Evolutionary conservation across 2,888 invertebrate genomes (phyloP).

Genomic region (Anorthoa munda): DNA sequence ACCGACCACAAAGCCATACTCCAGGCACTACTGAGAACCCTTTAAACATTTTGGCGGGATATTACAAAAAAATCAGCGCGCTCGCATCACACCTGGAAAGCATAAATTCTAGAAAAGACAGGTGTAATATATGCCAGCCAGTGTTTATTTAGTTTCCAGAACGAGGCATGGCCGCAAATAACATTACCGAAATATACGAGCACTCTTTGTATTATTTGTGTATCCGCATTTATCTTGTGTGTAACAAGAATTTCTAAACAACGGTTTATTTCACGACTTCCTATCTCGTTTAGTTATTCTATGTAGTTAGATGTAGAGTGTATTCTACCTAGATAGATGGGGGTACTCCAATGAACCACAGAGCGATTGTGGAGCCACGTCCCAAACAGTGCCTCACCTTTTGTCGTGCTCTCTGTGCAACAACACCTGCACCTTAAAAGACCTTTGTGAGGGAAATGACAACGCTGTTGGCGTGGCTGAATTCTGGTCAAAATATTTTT

Average conservation of each 20-base stretch:
- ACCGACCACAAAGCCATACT: neutral
- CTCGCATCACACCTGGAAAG: conserved; percentile 26
- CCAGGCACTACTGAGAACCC: neutral
- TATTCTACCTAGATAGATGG: too few relatives aligned
- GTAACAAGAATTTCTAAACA: conserved; percentile 30
- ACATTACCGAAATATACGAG: conserved; percentile 41
- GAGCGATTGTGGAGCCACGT: too few relatives aligned
- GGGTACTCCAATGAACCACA: too few relatives aligned
- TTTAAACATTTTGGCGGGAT: neutral
- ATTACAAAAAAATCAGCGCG: conserved; percentile 1
- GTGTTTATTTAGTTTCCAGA: conserved; percentile 42
- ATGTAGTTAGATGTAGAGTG: too few relatives aligned
- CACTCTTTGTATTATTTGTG: conserved; percentile 37
- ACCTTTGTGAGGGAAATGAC: too few relatives aligned
- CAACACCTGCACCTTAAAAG: too few relatives aligned
- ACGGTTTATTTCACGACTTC: conserved; percentile 22
- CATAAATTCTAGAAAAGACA: conserved; percentile 24
- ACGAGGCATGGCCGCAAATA: conserved; percentile 29
- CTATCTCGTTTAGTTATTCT: conserved; percentile 6
- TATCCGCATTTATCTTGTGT: conserved; percentile 42
- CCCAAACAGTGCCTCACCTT: too few relatives aligned
- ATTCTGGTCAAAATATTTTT: too few relatives aligned
- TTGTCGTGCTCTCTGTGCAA: too few relatives aligned
- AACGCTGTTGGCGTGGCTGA: too few relatives aligned
- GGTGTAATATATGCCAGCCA: conserved; percentile 30